phyloP scores from a whole-genome alignment of 1,140 invertebrate species.

The Heliconius himera region DNA sequence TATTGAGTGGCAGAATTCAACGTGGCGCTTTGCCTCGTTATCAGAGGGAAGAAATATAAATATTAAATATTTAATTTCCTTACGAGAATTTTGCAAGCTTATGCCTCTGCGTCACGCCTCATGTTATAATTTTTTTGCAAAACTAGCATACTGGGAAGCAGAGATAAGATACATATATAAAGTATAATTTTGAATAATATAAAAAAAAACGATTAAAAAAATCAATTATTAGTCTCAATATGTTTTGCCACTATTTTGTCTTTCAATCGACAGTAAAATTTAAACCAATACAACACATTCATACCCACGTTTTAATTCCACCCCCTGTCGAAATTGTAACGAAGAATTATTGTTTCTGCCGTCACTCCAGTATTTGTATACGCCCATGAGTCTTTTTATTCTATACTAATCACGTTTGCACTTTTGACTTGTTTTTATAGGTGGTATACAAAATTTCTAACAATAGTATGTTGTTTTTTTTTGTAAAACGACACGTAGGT shows the following conservation, averaged over 20 bases:
- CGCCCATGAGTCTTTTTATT: conserved; percentile 68
- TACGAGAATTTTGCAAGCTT: too few relatives aligned
- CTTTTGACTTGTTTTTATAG: conserved; percentile 58
- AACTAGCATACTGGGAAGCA: too few relatives aligned
- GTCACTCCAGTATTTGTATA: conserved; percentile 71
- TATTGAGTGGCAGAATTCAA: too few relatives aligned
- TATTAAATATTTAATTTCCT: too few relatives aligned
- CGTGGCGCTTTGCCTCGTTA: too few relatives aligned
- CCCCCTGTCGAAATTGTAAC: conserved; percentile 63
- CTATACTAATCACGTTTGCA: conserved; percentile 67
- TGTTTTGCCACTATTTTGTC: background rate
- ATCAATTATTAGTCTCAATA: background rate
- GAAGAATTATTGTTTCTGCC: conserved; percentile 78
- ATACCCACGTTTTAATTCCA: conserved; percentile 18
- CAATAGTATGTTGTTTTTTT: background rate
- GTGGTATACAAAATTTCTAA: conserved; percentile 10
- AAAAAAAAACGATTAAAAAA: background rate
- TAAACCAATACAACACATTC: background rate
- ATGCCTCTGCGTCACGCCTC: too few relatives aligned
- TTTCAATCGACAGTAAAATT: background rate
- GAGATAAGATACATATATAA: background rate
- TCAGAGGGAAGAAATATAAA: background rate
- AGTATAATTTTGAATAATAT: background rate
- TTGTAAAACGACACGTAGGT: background rate
- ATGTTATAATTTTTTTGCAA: too few relatives aligned